phyloP scores from a whole-genome alignment of 2,113 vertebrate genomes.

The western clawed frog (Xenopus tropicalis) region UCB_Xtro_10.0 CM004443.2:181690501-181691000 shows the following conservation, averaged over 20 bases:
- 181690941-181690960: too few species aligned
- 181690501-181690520: neutral
- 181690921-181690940: too few species aligned
- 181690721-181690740: slow-evolving; percentile 14
- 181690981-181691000: too few species aligned
- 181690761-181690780: neutral
- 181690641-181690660: slow-evolving; percentile 24
- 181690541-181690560: slow-evolving; percentile 9
- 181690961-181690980: too few species aligned
- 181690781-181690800: neutral
- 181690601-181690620: slow-evolving; percentile 41
- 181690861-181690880: neutral
- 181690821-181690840: neutral
- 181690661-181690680: slow-evolving; percentile 23
- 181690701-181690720: slow-evolving; percentile 11
- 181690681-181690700: slow-evolving; percentile 10
- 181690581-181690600: slow-evolving; percentile 23
- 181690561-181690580: slow-evolving; percentile 24
- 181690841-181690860: neutral
- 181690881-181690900: too few species aligned
- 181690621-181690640: slow-evolving; percentile 34
- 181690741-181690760: neutral
- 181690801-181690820: neutral
- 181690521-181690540: slow-evolving; percentile 9
- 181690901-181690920: too few species aligned